Conservation (phyloP, 2,113 vertebrate species). For the Oncorhynchus keta region DNA sequence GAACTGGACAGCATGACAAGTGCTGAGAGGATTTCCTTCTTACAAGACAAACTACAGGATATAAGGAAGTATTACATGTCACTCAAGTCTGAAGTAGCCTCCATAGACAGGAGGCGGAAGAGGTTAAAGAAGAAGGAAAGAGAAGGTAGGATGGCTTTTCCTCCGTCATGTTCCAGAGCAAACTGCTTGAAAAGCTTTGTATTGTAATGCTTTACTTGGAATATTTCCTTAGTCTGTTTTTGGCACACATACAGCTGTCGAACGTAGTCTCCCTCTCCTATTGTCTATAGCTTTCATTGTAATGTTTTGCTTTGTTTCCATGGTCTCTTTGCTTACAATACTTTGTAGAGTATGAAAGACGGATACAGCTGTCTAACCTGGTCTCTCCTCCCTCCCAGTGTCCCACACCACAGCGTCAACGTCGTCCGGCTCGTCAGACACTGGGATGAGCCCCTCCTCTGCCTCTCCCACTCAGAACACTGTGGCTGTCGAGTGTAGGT, state of each 20-base stretch:
- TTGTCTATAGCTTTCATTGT: no score
- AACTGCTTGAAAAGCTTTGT: no score
- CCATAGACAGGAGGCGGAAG: slow-evolving; percentile 94
- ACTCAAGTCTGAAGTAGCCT: slow-evolving; percentile 97
- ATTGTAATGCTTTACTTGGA: background rate
- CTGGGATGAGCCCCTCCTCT: slow-evolving; percentile 93
- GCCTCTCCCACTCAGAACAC: slow-evolving; percentile 93
- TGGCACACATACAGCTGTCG: background rate
- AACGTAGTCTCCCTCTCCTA: no score
- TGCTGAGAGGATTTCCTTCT: slow-evolving; percentile 91
- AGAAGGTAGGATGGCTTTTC: slow-evolving; percentile 81
- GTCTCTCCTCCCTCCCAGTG: slow-evolving; percentile 65
- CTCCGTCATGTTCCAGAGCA: background rate
- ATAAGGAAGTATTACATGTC: slow-evolving; percentile 98
- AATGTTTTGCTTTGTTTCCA: no score
- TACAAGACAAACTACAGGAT: slow-evolving; percentile 98
- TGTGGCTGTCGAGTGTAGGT: slow-evolving; percentile 98
- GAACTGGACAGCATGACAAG: slow-evolving; percentile 93
- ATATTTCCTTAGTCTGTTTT: background rate
- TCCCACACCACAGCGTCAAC: slow-evolving; percentile 91
- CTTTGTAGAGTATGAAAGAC: background rate
- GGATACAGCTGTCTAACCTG: background rate
- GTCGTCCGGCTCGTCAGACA: slow-evolving; percentile 95
- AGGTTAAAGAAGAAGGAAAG: slow-evolving; percentile 97
- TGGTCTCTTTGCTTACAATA: background rate